A percentile compares a stretch with the other conserved stretches of the same genome.
phyloP scores from a whole-genome alignment of 2,888 invertebrate species.

The Euplexia lucipara region DNA sequence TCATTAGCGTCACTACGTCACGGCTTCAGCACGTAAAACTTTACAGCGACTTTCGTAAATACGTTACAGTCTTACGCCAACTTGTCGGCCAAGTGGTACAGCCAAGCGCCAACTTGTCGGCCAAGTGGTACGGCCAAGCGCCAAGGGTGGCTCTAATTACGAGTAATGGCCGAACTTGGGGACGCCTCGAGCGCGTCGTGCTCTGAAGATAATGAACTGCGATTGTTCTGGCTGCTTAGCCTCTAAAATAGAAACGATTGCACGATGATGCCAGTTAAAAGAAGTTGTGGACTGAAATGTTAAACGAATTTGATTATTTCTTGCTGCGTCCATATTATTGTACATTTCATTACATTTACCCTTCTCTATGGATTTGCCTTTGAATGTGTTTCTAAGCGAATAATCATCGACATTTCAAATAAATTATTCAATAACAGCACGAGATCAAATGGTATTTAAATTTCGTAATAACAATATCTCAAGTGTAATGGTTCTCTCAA shows the following conservation, averaged over 20 bases:
- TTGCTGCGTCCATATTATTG: background rate
- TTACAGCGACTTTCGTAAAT: constrained; percentile 45
- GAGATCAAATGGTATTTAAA: constrained; percentile 13
- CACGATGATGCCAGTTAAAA: background rate
- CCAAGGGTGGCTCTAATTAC: constrained; percentile 57
- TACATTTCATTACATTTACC: background rate
- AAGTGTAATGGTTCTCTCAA: constrained; percentile 12
- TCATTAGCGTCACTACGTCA: constrained; percentile 7
- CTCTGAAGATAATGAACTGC: constrained; percentile 50
- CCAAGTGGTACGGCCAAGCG: constrained; percentile 18
- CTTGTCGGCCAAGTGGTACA: constrained; percentile 26
- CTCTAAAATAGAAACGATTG: constrained; percentile 9
- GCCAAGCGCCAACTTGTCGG: constrained; percentile 33
- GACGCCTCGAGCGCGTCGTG: constrained; percentile 31
- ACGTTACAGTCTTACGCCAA: constrained; percentile 46
- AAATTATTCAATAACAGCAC: background rate
- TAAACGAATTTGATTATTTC: background rate
- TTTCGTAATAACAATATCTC: constrained; percentile 16
- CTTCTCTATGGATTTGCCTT: background rate
- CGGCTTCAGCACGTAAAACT: constrained; percentile 31
- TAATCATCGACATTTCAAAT: background rate
- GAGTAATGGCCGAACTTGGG: constrained; percentile 59
- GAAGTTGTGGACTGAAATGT: background rate
- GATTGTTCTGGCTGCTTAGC: constrained; percentile 44
- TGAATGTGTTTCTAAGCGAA: background rate